phyloP scores from a whole-genome alignment of 1,140 invertebrate genomes.

The Dreissena rostriformis region DNA sequence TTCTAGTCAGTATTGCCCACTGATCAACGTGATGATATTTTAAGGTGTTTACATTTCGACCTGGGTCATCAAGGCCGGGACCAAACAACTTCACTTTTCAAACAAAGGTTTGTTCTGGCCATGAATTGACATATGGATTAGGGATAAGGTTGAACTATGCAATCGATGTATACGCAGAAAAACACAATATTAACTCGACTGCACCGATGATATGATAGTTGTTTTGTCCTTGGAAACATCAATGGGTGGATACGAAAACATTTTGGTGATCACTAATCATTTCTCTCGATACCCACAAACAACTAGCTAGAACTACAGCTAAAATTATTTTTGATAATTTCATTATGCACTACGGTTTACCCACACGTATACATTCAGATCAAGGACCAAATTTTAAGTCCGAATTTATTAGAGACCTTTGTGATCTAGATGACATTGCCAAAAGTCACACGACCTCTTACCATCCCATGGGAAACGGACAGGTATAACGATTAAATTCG shows the following conservation, averaged over 20 bases:
- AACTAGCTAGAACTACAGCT: slow-evolving; percentile 50
- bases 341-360: slow-evolving; percentile 58
- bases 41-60: slow-evolving; percentile 28
- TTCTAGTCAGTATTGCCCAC: too few species aligned
- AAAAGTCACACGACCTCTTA: slow-evolving; percentile 30
- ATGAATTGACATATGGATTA: background rate
- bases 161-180: background rate
- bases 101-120: slow-evolving; percentile 52
- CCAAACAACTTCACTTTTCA: slow-evolving; percentile 16
- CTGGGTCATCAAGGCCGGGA: slow-evolving; percentile 44
- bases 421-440: slow-evolving; percentile 12
- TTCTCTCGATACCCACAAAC: slow-evolving; percentile 61
- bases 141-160: background rate
- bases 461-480: slow-evolving; percentile 30
- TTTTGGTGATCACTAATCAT: slow-evolving; percentile 69
- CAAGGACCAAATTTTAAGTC: slow-evolving; percentile 48
- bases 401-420: slow-evolving; percentile 22
- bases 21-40: background rate
- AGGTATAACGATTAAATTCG: slow-evolving; percentile 45
- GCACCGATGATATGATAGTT: slow-evolving; percentile 7
- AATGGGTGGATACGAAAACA: slow-evolving; percentile 58
- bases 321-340: slow-evolving; percentile 59
- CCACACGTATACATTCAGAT: slow-evolving; percentile 37
- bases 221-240: slow-evolving; percentile 55
- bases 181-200: background rate